Conservation (phyloP, 2,797 vertebrate genomes). For the Falco novaeseelandiae region DNA sequence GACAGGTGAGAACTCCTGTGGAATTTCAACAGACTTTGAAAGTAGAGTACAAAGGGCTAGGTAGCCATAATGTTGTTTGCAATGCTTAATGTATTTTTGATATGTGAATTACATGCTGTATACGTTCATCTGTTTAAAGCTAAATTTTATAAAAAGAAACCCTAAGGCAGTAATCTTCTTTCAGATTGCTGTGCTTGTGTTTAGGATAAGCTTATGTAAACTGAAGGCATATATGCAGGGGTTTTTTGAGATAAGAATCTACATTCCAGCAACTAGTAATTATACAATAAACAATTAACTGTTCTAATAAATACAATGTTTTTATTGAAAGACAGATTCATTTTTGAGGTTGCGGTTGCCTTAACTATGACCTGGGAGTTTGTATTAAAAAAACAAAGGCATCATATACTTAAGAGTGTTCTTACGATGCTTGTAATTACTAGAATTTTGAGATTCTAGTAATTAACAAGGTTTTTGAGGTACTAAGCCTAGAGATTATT, state of each 20-base stretch:
- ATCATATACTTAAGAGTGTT: rapidly evolving
- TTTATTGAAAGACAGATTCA: constrained; percentile 40
- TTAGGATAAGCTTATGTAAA: constrained; percentile 56
- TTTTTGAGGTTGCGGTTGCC: constrained; percentile 49
- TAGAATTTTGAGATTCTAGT: neutral
- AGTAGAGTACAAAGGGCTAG: neutral
- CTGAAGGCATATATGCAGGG: neutral
- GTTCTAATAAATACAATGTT: constrained; percentile 35
- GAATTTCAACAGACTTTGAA: neutral
- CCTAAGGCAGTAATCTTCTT: constrained; percentile 29
- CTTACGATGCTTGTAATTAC: neutral
- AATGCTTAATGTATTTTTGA: neutral
- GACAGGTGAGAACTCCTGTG: neutral
- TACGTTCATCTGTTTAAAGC: neutral
- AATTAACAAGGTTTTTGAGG: neutral
- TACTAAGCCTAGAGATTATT: neutral
- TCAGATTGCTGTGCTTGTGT: constrained; percentile 1
- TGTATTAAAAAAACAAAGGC: neutral
- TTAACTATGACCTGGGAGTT: neutral
- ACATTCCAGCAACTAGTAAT: constrained; percentile 61
- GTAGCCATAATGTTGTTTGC: neutral
- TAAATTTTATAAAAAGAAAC: constrained; percentile 16
- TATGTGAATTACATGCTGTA: neutral
- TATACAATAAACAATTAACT: constrained; percentile 67
- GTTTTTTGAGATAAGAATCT: constrained; percentile 62